Evolutionary conservation across 2,113 vertebrate genomes (phyloP).

Genomic region (Sinocyclocheilus maitianheensis): DNA sequence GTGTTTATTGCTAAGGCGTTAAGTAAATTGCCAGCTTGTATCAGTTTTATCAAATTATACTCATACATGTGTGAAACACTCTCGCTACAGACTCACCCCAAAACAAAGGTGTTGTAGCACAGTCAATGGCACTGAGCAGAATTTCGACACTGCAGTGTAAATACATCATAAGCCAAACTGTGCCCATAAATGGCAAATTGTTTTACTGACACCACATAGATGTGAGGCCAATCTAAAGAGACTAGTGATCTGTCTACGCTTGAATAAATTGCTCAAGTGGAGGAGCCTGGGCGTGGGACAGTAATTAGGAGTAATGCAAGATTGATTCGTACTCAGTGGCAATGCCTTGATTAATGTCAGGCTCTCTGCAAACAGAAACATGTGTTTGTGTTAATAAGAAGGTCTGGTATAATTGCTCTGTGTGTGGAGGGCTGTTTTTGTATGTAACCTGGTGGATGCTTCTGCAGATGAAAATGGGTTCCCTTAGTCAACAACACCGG

Average conservation of each 20-base stretch:
- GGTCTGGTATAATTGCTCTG: constrained; percentile 61
- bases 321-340: constrained; percentile 60
- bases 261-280: constrained; percentile 55
- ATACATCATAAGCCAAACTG: not conserved
- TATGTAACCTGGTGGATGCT: constrained; percentile 63
- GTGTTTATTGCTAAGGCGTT: too few relatives aligned
- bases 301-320: constrained; percentile 60
- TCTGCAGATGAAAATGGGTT: constrained; percentile 57
- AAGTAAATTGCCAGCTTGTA: too few relatives aligned
- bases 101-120: not conserved
- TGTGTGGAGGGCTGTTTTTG: constrained; percentile 53
- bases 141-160: not conserved
- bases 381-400: constrained; percentile 66
- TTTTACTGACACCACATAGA: not conserved
- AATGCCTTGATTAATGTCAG: constrained; percentile 54
- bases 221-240: not conserved
- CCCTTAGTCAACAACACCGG: constrained; percentile 61
- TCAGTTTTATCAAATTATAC: too few relatives aligned
- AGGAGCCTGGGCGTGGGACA: constrained; percentile 52
- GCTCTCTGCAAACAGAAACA: constrained; percentile 50
- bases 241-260: constrained; percentile 42
- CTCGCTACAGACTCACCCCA: not conserved
- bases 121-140: not conserved
- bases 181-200: not conserved
- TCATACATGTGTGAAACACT: not conserved